Conservation (phyloP, 2,888 invertebrate genomes). For the Phaedon cochleariae region DNA sequence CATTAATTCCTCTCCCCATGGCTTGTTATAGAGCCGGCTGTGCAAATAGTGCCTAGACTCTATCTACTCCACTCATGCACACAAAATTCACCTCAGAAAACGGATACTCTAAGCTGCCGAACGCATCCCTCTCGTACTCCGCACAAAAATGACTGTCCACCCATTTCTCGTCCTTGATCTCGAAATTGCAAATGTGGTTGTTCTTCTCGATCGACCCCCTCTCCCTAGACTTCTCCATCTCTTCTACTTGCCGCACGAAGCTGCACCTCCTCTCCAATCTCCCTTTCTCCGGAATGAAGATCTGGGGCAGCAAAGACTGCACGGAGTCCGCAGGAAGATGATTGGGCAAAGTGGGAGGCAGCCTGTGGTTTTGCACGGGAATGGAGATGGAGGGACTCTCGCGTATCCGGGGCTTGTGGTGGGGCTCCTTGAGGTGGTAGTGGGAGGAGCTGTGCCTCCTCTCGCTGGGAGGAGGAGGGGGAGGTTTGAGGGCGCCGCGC, state of each 20-base stretch:
- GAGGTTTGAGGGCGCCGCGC: conserved; percentile 58
- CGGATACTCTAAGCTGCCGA: conserved; percentile 62
- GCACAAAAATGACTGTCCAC: conserved; percentile 56
- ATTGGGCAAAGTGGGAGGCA: conserved; percentile 58
- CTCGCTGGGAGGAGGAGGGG: conserved; percentile 51
- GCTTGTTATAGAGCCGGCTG: too few relatives aligned
- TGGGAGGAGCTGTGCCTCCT: conserved; percentile 59
- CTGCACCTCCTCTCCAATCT: conserved; percentile 62
- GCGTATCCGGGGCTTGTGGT: conserved; percentile 54
- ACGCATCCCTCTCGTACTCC: conserved; percentile 57
- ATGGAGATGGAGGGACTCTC: conserved; percentile 64
- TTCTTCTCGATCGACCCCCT: conserved; percentile 58
- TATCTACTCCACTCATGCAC: neutral
- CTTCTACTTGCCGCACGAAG: conserved; percentile 65
- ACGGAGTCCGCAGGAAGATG: conserved; percentile 54
- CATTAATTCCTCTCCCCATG: too few relatives aligned
- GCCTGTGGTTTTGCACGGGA: conserved; percentile 53
- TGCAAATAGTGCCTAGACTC: too few relatives aligned
- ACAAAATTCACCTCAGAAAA: conserved; percentile 59
- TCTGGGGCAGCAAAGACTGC: conserved; percentile 63
- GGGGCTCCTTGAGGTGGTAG: conserved; percentile 54
- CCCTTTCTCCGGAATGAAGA: conserved; percentile 63
- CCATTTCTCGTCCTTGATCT: conserved; percentile 58
- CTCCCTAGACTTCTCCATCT: conserved; percentile 58
- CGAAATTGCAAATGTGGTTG: conserved; percentile 61